Evolutionary conservation across 2,797 vertebrate species (phyloP), one percentile per base, ranked within the genome.

Genomic region (Pseudomugil gertrudae): DNA sequence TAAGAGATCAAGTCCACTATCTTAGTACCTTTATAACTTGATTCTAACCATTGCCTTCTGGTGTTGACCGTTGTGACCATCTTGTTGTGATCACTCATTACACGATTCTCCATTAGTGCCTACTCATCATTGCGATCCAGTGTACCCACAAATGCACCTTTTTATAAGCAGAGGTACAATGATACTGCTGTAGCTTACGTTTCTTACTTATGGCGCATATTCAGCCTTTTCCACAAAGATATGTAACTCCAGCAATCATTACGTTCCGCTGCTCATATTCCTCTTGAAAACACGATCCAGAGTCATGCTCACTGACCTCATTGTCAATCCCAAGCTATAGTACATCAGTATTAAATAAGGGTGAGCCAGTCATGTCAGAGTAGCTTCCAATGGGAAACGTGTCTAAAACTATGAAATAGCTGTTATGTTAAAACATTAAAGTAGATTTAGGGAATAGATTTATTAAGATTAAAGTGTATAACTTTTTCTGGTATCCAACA

Each of bases 51-150:
- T 59, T 62, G 40, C 56, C n/a, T 33, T 5, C 19, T 40, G 43
- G 58, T 36, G 27, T 60, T 64, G 40, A 69, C 55, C 50, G 35
- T 61, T 40, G 4, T 32, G 45, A 57, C 33, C 21, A 29, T 69
- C 63, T 64, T 21, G n/a, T 55, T 32, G 35, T 24, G n/a, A 55
- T 59, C 13, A 36, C 21, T 74, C 23, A 4, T 61, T 43, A 24
- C 50, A 36, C 21, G 38, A 1, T 32, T 69, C 13, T 33, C 19
- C 47, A 29, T 23, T 76, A 81, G 71, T 89, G 86, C 83, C 79
- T 87, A 89, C 63, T 91, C 84, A 86, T 86, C 79, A 62, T 24
- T 58, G 40, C 33, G 63, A 23, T 69, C 43, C 24, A 33, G 9
- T 24, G 29, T 54, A 59, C 58, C 48, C 53, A 19, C 24, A 75